Base-by-base conservation (phyloP, 2,113 vertebrate genomes). In the Planiliza haematocheilus region DNA sequence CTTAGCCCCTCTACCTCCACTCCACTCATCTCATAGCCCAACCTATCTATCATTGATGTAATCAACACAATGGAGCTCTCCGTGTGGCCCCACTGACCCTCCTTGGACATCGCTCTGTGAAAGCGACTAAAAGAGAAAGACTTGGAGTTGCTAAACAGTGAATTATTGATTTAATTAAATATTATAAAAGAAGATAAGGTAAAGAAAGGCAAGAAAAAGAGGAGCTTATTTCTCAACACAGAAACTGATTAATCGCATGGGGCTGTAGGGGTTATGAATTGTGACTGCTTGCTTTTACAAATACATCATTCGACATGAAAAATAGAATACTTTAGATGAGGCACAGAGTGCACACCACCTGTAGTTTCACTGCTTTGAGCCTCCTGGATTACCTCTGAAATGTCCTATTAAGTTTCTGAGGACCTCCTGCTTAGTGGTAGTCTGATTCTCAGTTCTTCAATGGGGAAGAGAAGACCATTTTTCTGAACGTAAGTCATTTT, bases 1-100 rank as follows among this genome's bases (percentile, higher is more conserved):
- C 48, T 66, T 58, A 45, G 36, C 49, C 48, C 36, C 20, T 20
- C 60, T 49, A 36, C 53, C 30, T 24, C 51, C 16, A 49, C 46
- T 24, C 24, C 48, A 62, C 78, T 77, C 77, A 67, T 71, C 64
- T 61, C 45, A 75, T 20, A 63, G 50, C 39, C 42, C 74, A 80
- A 73, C 39, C 77, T 50, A 87, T 88, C 83, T 81, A 79, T 88
- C 87, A 85, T 77, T 83, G 73, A 61, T 81, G 77, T 83, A 89
- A 91, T 93, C 86, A 91, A 89, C 83, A 91, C 90, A 91, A 82
- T 89, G 85, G 86, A 88, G 79, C 70, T 77, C 70, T 80, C 64
- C 43, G 14, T 7, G 58, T 62, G 50, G 82, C 75, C 48, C 75
- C 21, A 18, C 10, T 86, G 84, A 86, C 82, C 74, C 79, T 49